phyloP scores from a whole-genome alignment of 2,113 vertebrate species.

The Calidris pugnax region DNA sequence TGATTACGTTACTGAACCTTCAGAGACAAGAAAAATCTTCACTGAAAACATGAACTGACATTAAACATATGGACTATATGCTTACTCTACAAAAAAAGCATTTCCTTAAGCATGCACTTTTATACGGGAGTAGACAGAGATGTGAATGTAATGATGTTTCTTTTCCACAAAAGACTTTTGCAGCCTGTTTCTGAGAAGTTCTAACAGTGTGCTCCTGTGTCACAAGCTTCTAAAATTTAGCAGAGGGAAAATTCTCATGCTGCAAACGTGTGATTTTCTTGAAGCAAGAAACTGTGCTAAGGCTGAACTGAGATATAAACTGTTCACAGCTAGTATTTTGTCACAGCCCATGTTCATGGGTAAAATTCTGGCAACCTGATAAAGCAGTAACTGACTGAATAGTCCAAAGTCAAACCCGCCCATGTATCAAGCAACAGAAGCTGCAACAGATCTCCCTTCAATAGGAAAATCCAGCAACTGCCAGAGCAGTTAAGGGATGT shows the following conservation, averaged over 20 bases:
- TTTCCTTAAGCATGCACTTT: not conserved
- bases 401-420: not conserved
- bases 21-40: constrained; percentile 15
- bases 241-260: not conserved
- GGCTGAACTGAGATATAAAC: not conserved
- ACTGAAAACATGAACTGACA: not conserved
- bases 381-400: not conserved
- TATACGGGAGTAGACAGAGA: not conserved
- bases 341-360: not conserved
- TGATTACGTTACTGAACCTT: constrained; percentile 86
- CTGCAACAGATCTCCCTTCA: not conserved
- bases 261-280: not conserved
- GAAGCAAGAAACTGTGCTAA: not conserved
- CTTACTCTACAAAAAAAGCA: not conserved
- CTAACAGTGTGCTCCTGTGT: not conserved
- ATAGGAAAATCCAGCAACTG: not conserved
- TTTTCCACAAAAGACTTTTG: not conserved
- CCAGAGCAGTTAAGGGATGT: not conserved
- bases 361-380: not conserved
- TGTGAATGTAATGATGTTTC: not conserved
- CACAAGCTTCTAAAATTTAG: not conserved
- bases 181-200: not conserved
- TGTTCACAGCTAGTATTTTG: not conserved
- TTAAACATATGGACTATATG: not conserved
- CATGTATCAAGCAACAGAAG: not conserved